These are phyloP conservation scores for Drosophila hydei DNA, from an alignment of 1,140 invertebrate genomes.

Conservation along the genomic window DNA sequence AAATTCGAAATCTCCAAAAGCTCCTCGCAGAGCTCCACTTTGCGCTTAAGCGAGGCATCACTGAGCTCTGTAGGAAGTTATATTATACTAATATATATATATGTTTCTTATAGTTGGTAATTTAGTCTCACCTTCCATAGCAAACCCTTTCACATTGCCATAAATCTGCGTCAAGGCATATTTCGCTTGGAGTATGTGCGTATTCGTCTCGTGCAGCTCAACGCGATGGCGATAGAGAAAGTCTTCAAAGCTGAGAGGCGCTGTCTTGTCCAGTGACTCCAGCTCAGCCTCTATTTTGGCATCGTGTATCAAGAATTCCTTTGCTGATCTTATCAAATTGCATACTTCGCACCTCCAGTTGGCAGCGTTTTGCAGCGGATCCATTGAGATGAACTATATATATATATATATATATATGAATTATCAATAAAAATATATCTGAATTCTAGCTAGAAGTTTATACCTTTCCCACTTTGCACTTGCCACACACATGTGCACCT, in stretches of 20 bases:
- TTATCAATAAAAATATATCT: neutral
- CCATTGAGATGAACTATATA: slow-evolving; percentile 84
- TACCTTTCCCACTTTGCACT: slow-evolving; percentile 85
- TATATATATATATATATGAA: neutral
- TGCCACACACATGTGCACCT: slow-evolving; percentile 87
- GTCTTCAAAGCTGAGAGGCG: slow-evolving; percentile 86
- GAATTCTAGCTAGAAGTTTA: neutral
- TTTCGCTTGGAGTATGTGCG: slow-evolving; percentile 88
- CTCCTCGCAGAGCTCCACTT: slow-evolving; percentile 88
- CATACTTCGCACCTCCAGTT: slow-evolving; percentile 88
- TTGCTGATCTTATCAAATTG: slow-evolving; percentile 84
- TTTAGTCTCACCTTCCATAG: slow-evolving; percentile 84
- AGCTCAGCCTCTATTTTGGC: slow-evolving; percentile 87
- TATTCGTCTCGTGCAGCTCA: slow-evolving; percentile 87
- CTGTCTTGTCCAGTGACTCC: slow-evolving; percentile 85
- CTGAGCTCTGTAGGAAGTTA: slow-evolving; percentile 85
- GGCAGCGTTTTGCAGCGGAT: slow-evolving; percentile 86
- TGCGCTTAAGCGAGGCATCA: slow-evolving; percentile 86
- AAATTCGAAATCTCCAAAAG: slow-evolving; percentile 86
- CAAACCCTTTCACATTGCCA: slow-evolving; percentile 86
- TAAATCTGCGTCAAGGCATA: slow-evolving; percentile 88
- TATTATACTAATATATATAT: too few relatives aligned
- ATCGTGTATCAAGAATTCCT: slow-evolving; percentile 86
- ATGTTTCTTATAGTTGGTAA: neutral
- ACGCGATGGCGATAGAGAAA: slow-evolving; percentile 87